Conservation (phyloP, 2,888 invertebrate genomes). For the Torymus auratus region DNA sequence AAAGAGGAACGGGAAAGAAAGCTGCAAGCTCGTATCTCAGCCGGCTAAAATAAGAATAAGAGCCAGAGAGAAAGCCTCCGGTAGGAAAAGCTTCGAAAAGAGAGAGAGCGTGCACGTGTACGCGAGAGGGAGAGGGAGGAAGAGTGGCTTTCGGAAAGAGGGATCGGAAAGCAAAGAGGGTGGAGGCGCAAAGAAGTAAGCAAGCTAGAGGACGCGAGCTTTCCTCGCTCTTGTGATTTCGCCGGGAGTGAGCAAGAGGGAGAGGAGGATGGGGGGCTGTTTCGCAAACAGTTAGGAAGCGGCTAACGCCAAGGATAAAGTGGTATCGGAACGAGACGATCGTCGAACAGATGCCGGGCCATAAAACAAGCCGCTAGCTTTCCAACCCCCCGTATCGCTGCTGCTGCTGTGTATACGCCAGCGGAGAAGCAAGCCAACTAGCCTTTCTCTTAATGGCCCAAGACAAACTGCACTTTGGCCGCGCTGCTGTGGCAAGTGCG, state of each 20-base stretch:
- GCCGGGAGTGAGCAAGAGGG: conserved; percentile 31
- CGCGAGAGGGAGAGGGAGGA: conserved; percentile 20
- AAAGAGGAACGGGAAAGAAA: conserved; percentile 40
- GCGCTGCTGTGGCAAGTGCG: conserved; percentile 23
- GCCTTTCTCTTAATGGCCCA: conserved; percentile 76
- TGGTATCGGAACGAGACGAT: conserved; percentile 77
- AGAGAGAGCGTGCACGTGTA: neutral
- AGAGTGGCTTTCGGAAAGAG: conserved; percentile 62
- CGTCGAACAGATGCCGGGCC: conserved; percentile 77
- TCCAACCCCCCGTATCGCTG: conserved; percentile 64
- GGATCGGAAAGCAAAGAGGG: conserved; percentile 61
- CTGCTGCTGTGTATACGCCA: conserved; percentile 52
- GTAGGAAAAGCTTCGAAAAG: conserved; percentile 52
- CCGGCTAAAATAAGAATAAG: conserved; percentile 60
- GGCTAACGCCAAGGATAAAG: conserved; percentile 76
- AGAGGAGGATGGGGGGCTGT: conserved; percentile 67
- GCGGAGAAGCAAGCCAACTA: conserved; percentile 73
- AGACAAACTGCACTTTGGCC: conserved; percentile 75
- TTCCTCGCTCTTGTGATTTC: conserved; percentile 53
- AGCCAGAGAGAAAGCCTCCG: conserved; percentile 44
- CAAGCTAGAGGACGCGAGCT: conserved; percentile 50
- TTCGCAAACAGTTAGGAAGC: conserved; percentile 76
- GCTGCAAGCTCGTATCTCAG: conserved; percentile 59
- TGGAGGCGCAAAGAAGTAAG: conserved; percentile 50
- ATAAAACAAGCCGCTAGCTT: conserved; percentile 74